Percentiles rank a stretch among this genome's conserved stretches.
Conservation (phyloP, 2,888 invertebrate genomes). For the Diarsia rubi region DNA sequence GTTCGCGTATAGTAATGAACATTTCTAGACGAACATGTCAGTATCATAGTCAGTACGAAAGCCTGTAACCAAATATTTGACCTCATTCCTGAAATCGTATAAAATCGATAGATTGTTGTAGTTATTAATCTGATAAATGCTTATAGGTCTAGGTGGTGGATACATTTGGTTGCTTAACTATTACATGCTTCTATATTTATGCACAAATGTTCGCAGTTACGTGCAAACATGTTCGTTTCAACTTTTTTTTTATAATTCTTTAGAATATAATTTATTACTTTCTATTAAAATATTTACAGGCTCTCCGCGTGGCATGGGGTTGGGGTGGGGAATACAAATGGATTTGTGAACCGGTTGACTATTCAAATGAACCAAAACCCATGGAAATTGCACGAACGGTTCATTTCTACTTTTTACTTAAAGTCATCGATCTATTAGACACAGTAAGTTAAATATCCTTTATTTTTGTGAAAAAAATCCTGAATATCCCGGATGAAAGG, state of each 20-base stretch:
- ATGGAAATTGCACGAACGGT: constrained; percentile 64
- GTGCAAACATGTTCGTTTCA: too few relatives aligned
- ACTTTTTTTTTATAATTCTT: background rate
- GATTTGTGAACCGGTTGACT: constrained; percentile 84
- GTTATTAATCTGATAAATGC: too few relatives aligned
- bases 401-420: constrained; percentile 78
- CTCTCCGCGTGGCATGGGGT: constrained; percentile 83
- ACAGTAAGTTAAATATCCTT: constrained; percentile 76
- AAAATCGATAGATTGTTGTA: too few relatives aligned
- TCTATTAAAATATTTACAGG: constrained; percentile 68
- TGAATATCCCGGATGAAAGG: background rate
- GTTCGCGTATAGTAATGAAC: too few relatives aligned
- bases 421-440: constrained; percentile 82
- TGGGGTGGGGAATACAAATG: constrained; percentile 83
- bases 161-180: too few relatives aligned
- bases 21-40: too few relatives aligned
- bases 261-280: background rate
- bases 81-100: too few relatives aligned
- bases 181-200: too few relatives aligned
- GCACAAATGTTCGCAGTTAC: too few relatives aligned
- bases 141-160: too few relatives aligned
- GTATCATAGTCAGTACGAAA: too few relatives aligned
- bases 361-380: constrained; percentile 67
- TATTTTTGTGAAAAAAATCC: background rate
- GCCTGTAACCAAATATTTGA: too few relatives aligned